Evolutionary conservation across 2,888 invertebrate genomes (phyloP), one percentile per base, ranked within the genome.

Genomic region (Dorcus hopei): DNA sequence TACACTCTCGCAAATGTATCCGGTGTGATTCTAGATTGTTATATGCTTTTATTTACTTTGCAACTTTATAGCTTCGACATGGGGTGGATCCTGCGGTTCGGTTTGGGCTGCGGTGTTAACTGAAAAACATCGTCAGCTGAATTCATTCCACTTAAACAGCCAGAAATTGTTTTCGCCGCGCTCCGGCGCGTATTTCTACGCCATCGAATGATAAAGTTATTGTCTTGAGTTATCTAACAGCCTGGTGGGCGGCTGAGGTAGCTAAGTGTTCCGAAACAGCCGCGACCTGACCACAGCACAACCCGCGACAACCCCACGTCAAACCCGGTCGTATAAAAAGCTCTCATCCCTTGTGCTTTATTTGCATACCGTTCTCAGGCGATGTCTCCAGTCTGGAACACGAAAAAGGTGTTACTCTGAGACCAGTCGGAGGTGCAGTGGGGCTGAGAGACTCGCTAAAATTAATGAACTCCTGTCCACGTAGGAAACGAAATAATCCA

Each of bases 351-450:
- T 69, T 70, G 70, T 71, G 77, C 77, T 78, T 79, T 78, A 78
- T 78, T 78, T 77, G 74, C 77, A 75, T 72, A 72, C 53, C 54
- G 51, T 43, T 65, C 72, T 71, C 69, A 69, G 68, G 74, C 75
- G 70, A 71, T 72, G 76, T 74, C 76, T 75, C 72, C 72, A 68
- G 66, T 68, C 62, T 70, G 69, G 71, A 77, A 79, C 79, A 79
- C 74, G 79, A 78, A 79, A 80, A 80, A 80, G 79, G 80, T 80
- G 80, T 79, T 80, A 74, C 79, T 73, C 68, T 61, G 62, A 59
- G 61, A 59, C 57, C 61, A 53, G 58, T 58, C 59, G 59, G 65
- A 63, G 63, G 64, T 62, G 54, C 49, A 53, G 56, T 61, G 58
- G 65, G 61, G 48, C 62, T 54, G 59, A 57, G 54, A 19, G 56